A percentile compares a stretch with the other conserved stretches of the same genome.
Evolutionary conservation across 2,113 vertebrate species (phyloP).

Genomic region (Vulpes lagopus): DNA sequence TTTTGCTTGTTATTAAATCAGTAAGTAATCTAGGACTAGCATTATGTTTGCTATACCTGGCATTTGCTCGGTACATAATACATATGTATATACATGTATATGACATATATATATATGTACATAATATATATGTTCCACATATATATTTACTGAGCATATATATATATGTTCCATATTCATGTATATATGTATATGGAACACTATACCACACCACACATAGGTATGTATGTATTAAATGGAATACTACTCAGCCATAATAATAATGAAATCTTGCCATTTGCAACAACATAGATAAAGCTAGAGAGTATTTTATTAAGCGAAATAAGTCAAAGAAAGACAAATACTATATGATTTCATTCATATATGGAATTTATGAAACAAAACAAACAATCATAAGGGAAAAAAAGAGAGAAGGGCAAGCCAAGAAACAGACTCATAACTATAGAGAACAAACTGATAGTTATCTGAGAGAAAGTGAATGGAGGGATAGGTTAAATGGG

Average conservation of each 20-base stretch:
- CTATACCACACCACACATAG: too few species aligned
- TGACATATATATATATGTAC: too few species aligned
- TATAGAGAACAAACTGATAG: not conserved
- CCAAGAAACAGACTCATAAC: not conserved
- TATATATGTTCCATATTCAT: too few species aligned
- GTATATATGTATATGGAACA: too few species aligned
- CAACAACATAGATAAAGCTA: not conserved
- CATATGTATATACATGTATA: too few species aligned
- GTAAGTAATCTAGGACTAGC: not conserved
- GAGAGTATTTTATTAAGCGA: not conserved
- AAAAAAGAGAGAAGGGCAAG: not conserved
- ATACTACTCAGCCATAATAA: not conserved
- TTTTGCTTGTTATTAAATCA: not conserved
- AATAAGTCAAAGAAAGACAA: not conserved
- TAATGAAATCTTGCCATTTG: not conserved
- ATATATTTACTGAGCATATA: too few species aligned
- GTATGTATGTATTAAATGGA: not conserved
- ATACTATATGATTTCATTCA: not conserved
- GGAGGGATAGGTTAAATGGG: not conserved
- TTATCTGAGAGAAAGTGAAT: not conserved
- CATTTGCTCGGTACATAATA: conserved; percentile 4
- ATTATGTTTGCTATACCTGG: not conserved
- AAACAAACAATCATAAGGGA: not conserved
- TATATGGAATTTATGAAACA: not conserved
- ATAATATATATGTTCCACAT: too few species aligned